These are phyloP conservation scores for Pitangus sulphuratus DNA, from an alignment of 2,797 vertebrate species.

Conservation along the genomic window DNA sequence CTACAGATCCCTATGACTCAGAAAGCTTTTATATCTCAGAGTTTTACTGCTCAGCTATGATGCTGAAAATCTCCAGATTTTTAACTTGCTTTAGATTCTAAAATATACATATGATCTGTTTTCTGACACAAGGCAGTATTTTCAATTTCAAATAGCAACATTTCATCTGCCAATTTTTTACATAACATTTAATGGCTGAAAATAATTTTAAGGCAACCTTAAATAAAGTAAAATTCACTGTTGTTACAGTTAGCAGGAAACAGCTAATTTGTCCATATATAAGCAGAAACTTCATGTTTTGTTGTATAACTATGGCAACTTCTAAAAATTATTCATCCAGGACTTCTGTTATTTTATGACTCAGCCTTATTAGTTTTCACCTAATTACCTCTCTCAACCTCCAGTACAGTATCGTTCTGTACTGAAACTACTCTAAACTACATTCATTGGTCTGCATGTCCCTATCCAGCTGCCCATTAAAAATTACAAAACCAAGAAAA, in stretches of 20 bases:
- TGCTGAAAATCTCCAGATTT: constrained; percentile 38
- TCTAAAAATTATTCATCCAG: constrained; percentile 49
- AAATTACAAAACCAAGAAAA: background rate
- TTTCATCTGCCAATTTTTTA: constrained; percentile 7
- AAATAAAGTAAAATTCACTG: background rate
- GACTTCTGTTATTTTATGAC: constrained; percentile 51
- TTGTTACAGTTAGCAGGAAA: constrained; percentile 37
- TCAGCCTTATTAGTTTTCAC: constrained; percentile 41
- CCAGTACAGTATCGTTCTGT: background rate
- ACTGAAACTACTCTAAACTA: background rate
- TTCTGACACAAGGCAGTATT: constrained; percentile 32
- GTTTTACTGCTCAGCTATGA: constrained; percentile 58
- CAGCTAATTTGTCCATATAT: constrained; percentile 27
- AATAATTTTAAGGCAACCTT: constrained; percentile 34
- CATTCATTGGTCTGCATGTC: background rate
- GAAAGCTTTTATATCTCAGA: constrained; percentile 66
- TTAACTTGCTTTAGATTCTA: constrained; percentile 54
- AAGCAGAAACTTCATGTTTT: constrained; percentile 65
- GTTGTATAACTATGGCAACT: constrained; percentile 65
- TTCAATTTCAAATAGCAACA: constrained; percentile 56
- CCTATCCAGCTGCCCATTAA: background rate
- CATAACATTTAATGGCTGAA: constrained; percentile 17
- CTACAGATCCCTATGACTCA: constrained; percentile 68
- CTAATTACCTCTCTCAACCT: constrained; percentile 18
- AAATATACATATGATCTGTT: constrained; percentile 37